Conservation (phyloP, 2,888 invertebrate genomes). For the Cheilosia grossa region DNA sequence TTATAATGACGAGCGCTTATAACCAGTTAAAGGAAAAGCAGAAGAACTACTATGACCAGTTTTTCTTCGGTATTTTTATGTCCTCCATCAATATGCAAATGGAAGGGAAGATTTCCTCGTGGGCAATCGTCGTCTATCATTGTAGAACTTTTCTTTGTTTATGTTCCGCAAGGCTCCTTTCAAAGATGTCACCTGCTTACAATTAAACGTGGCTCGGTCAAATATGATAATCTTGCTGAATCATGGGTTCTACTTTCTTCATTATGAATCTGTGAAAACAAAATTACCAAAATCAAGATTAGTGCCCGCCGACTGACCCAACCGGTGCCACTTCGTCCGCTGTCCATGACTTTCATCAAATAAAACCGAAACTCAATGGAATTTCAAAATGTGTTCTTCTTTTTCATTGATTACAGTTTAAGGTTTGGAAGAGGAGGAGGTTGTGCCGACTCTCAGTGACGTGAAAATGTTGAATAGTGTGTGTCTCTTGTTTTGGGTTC, state of each 20-base stretch:
- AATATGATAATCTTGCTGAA: too few relatives aligned
- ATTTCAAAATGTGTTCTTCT: constrained; percentile 55
- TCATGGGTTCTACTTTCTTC: too few relatives aligned
- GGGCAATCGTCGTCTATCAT: neutral
- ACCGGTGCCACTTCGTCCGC: constrained; percentile 13
- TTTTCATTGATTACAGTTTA: constrained; percentile 21
- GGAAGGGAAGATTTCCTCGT: neutral
- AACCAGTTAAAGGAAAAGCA: constrained; percentile 33
- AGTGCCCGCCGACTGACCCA: neutral
- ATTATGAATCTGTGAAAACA: too few relatives aligned
- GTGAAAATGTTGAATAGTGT: constrained; percentile 44
- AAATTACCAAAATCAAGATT: too few relatives aligned
- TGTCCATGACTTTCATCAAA: constrained; percentile 63
- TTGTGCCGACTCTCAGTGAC: constrained; percentile 31
- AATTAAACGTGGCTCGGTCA: too few relatives aligned
- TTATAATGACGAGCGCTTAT: neutral
- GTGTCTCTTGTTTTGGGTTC: constrained; percentile 43
- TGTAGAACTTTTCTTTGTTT: neutral
- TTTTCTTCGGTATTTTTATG: constrained; percentile 19
- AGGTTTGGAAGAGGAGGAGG: neutral
- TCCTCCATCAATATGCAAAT: constrained; percentile 30
- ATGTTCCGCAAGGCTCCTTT: neutral
- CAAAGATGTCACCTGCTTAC: too few relatives aligned
- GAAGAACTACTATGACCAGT: constrained; percentile 29
- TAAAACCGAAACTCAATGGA: constrained; percentile 49